Percentiles rank a stretch among this genome's conserved stretches.
These are phyloP conservation scores for Pionites leucogaster DNA, from an alignment of 2,113 vertebrate genomes.

Conservation along the genomic window DNA sequence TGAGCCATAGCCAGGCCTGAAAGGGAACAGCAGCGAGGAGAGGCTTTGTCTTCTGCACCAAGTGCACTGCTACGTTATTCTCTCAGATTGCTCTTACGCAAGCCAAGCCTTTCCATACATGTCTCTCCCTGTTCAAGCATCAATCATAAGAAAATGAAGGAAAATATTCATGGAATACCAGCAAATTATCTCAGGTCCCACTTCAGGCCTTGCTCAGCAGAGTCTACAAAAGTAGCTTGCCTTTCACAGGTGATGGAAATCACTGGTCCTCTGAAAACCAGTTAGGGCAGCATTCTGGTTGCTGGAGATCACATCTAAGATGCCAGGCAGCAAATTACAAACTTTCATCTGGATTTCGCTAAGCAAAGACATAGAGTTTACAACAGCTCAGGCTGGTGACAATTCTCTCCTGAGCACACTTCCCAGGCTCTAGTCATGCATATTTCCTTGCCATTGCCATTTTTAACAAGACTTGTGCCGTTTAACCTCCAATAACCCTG, in stretches of 20 bases:
- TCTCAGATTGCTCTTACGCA: not conserved
- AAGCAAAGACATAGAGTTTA: not conserved
- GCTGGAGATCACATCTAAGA: not conserved
- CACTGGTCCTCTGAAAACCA: not conserved
- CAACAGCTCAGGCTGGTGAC: not conserved
- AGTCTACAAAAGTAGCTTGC: not conserved
- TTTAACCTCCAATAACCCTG: not conserved
- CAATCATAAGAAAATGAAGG: not conserved
- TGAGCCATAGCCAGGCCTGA: not conserved
- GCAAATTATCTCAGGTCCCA: not conserved
- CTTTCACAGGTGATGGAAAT: not conserved
- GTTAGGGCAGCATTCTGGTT: not conserved
- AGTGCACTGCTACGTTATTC: not conserved
- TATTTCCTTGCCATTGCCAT: not conserved
- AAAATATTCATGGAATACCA: not conserved
- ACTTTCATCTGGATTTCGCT: not conserved
- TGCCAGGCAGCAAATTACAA: not conserved
- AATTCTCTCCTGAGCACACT: not conserved
- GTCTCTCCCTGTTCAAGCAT: not conserved
- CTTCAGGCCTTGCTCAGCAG: not conserved
- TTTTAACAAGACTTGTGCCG: not conserved
- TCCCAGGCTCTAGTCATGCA: rapidly evolving
- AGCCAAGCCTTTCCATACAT: not conserved
- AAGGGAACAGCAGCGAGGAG: not conserved
- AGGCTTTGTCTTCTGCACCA: not conserved